Evolutionary conservation across 2,797 vertebrate species (phyloP).

Genomic region (Aeoliscus strigatus): DNA sequence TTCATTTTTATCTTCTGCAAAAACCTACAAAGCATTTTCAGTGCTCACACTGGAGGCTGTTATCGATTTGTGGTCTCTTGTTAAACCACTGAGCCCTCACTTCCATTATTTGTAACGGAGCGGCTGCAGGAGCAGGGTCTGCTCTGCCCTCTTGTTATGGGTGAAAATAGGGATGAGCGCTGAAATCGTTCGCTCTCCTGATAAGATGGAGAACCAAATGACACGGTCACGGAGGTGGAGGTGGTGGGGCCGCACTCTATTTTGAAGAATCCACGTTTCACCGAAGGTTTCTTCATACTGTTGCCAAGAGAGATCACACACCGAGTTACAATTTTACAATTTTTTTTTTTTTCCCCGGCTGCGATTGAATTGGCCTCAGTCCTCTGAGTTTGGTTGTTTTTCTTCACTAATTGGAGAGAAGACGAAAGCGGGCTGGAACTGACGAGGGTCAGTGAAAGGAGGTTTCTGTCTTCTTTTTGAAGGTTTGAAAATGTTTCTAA

Average conservation of each 20-base stretch:
- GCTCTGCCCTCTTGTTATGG: conserved; percentile 48
- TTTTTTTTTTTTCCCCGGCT: conserved; percentile 21
- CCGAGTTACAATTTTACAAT: conserved; percentile 22
- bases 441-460: conserved; percentile 54
- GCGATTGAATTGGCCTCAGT: conserved; percentile 53
- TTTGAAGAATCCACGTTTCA: conserved; percentile 55
- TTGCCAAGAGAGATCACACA: conserved; percentile 61
- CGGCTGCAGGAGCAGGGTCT: conserved; percentile 48
- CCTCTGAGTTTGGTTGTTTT: conserved; percentile 60
- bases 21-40: conserved; percentile 44
- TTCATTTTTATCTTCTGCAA: conserved; percentile 52
- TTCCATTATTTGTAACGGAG: conserved; percentile 63
- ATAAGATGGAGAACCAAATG: conserved; percentile 57
- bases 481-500: conserved; percentile 56
- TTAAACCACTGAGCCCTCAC: conserved; percentile 55
- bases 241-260: conserved; percentile 49
- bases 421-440: conserved; percentile 41
- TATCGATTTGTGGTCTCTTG: conserved; percentile 65
- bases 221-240: conserved; percentile 66
- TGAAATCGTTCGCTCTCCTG: conserved; percentile 55
- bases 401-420: conserved; percentile 71
- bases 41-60: conserved; percentile 43
- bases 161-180: conserved; percentile 49
- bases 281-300: conserved; percentile 39
- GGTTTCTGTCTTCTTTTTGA: conserved; percentile 32